A percentile compares a stretch with the other conserved stretches of the same genome.
phyloP scores from a whole-genome alignment of 2,113 vertebrate genomes.

The Columba janthina region DNA sequence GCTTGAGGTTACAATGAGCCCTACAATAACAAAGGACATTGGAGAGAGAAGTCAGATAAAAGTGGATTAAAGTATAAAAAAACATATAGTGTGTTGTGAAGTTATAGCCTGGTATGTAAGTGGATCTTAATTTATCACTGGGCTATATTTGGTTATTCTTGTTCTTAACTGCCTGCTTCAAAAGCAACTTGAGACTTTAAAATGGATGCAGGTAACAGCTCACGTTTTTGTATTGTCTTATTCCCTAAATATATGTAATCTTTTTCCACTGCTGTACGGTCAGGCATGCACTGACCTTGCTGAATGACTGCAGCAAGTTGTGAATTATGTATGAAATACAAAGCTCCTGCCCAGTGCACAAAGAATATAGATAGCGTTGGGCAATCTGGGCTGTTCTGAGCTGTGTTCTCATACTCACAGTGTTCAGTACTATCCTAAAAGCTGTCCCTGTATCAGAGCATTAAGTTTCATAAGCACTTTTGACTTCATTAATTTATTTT shows the following conservation, averaged over 20 bases:
- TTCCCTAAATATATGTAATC: not conserved
- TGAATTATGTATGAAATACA: conserved; percentile 29
- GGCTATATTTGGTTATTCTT: not conserved
- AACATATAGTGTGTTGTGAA: not conserved
- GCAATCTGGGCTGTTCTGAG: not conserved
- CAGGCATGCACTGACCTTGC: conserved; percentile 14
- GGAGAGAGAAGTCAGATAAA: not conserved
- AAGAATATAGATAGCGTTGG: not conserved
- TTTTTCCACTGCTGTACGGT: not conserved
- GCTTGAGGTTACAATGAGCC: not conserved
- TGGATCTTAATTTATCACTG: not conserved
- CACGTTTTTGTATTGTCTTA: not conserved
- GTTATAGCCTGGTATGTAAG: not conserved
- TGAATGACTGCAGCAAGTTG: not conserved
- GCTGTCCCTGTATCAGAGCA: not conserved
- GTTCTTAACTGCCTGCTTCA: not conserved
- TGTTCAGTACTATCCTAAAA: not conserved
- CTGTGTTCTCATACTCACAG: not conserved
- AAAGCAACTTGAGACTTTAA: not conserved
- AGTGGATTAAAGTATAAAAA: not conserved
- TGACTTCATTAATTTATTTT: not conserved
- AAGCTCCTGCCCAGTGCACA: not conserved
- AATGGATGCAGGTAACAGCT: not conserved
- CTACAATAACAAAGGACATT: not conserved
- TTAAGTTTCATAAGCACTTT: not conserved